Percentiles rank a stretch among this genome's conserved stretches.
phyloP scores from a whole-genome alignment of 2,113 vertebrate genomes.

The Noturus placidus region DNA sequence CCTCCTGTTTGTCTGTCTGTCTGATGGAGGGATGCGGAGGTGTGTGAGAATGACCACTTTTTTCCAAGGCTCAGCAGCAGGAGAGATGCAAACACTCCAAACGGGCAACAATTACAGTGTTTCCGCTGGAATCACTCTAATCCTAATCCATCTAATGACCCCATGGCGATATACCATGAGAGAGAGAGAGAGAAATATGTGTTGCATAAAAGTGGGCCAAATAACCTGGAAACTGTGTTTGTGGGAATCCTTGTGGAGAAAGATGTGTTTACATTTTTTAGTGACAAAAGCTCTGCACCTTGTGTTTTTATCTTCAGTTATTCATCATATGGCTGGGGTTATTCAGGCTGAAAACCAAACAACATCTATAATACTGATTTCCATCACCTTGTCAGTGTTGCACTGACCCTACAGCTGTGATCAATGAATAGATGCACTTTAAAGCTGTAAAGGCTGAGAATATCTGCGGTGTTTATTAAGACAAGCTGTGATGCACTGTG shows the following conservation, averaged over 20 bases:
- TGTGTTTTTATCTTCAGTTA: conserved; percentile 1
- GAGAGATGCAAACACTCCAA: neutral
- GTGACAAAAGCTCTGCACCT: neutral
- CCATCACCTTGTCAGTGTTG: conserved; percentile 26
- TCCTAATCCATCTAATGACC: conserved; percentile 37
- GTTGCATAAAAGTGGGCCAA: neutral
- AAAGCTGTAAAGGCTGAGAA: neutral
- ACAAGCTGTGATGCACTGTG: conserved; percentile 17
- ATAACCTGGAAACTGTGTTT: neutral
- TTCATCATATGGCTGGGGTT: neutral
- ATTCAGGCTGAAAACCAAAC: conserved; percentile 17
- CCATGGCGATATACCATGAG: neutral
- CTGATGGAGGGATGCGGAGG: neutral
- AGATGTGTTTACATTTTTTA: conserved; percentile 27
- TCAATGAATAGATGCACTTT: conserved; percentile 33
- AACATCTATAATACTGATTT: conserved; percentile 28
- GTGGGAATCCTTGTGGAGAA: conserved; percentile 23
- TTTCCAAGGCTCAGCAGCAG: neutral
- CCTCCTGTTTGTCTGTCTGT: conserved; percentile 3
- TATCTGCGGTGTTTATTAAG: conserved; percentile 43
- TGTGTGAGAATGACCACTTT: conserved; percentile 20
- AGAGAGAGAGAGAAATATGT: neutral
- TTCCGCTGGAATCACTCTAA: conserved; percentile 20
- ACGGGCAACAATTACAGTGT: conserved; percentile 16
- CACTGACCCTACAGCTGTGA: conserved; percentile 30